Evolutionary conservation across 2,113 vertebrate genomes (phyloP).

Genomic region (Myocastor coypus): DNA sequence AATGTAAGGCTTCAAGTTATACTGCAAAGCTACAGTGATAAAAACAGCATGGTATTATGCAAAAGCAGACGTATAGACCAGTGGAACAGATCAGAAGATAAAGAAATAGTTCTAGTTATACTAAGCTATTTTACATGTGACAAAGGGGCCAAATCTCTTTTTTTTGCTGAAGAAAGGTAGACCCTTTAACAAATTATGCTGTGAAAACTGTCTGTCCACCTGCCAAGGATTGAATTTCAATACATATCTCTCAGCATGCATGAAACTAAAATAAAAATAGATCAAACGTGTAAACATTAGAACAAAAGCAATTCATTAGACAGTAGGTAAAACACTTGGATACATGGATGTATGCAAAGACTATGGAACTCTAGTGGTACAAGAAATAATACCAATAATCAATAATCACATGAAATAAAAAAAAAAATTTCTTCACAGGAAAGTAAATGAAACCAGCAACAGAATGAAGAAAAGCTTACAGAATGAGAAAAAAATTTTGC

Average conservation of each 20-base stretch:
- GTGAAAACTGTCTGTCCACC: not conserved
- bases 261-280: not conserved
- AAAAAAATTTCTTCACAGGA: not conserved
- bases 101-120: not conserved
- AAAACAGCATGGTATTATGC: not conserved
- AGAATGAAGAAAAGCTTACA: not conserved
- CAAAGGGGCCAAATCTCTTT: not conserved
- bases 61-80: not conserved
- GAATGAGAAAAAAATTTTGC: no score
- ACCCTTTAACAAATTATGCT: not conserved
- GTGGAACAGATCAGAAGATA: not conserved
- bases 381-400: no score
- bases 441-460: not conserved
- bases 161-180: not conserved
- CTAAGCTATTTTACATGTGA: not conserved
- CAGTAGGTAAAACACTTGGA: not conserved
- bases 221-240: not conserved
- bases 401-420: not conserved
- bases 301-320: not conserved
- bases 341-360: not conserved
- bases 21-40: not conserved
- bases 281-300: not conserved
- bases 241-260: not conserved
- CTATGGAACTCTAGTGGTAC: no score
- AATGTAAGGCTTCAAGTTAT: not conserved